Conservation (phyloP, 2,888 invertebrate species). For the Heliconius aoede region DNA sequence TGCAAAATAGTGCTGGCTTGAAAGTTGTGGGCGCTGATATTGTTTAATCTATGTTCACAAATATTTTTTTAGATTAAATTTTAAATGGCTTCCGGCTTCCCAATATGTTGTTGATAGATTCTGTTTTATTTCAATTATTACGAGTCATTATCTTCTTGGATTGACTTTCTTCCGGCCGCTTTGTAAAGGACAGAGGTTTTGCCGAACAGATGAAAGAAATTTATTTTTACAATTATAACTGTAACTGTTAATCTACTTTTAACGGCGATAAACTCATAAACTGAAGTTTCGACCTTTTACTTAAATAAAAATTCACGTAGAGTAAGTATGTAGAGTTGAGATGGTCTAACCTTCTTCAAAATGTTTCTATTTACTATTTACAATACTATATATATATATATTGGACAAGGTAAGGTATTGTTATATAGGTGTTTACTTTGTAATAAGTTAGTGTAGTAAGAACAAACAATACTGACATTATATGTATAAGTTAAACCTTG, state of each 20-base stretch:
- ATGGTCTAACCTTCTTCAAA: not conserved
- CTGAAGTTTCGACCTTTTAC: too few species aligned
- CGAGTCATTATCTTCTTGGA: too few species aligned
- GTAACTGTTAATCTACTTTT: too few species aligned
- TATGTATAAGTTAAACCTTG: constrained; percentile 23
- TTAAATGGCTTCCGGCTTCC: not conserved
- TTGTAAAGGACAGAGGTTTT: not conserved
- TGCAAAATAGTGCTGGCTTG: not conserved
- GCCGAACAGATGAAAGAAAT: not conserved
- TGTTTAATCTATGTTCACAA: too few species aligned
- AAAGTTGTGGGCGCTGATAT: not conserved
- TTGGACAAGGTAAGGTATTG: constrained; percentile 20
- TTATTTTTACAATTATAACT: not conserved
- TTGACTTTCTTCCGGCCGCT: too few species aligned
- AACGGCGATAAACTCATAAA: too few species aligned
- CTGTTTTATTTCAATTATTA: not conserved
- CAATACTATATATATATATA: constrained; percentile 5
- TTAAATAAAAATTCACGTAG: not conserved
- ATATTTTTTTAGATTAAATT: not conserved
- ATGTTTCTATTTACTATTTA: not conserved
- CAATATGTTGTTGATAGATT: not conserved
- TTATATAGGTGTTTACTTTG: constrained; percentile 12
- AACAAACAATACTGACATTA: constrained; percentile 23
- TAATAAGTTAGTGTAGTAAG: constrained; percentile 8
- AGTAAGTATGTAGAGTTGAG: too few species aligned